Base-by-base conservation (phyloP, 2,888 invertebrate genomes). In the Osedax frankpressi region DNA sequence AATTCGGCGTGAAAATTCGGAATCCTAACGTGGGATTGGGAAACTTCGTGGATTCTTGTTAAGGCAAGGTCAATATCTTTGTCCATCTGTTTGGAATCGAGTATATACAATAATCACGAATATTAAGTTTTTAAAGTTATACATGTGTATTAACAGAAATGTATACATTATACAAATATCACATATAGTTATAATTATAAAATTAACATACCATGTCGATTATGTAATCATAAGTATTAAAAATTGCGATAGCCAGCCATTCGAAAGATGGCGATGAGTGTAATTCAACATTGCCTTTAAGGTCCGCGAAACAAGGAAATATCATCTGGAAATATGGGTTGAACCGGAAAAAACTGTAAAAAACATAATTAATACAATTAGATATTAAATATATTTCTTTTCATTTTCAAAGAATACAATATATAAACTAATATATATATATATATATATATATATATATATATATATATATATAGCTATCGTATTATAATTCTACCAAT, bases 201-300 rank as follows among this genome's bases (percentile, higher is more conserved):
- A n/a, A n/a, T n/a, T 44, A 6, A 44, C 44, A 11, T 6, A 44
- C 44, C 44, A 44, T 44, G n/a, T 69, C 69, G 28, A 69, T 69
- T 11, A 28, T 30, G 69, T 69, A 69, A 69, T 69, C 69, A 30
- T 69, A 69, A n/a, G 30, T 30, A 30, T 69, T 69, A 30, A 69
- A 69, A 19, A 69, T 69, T 11, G 69, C 69, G 69, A 69, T 30
- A n/a, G 69, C 69, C 28, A 29, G 27, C 0, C 25, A 19, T 3
- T 69, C 69, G 24, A 69, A 69, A 19, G 27, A 28, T n/a, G 28
- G 28, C 6, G 25, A 30, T 25, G 19, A 25, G 28, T 28, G 29
- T n/a, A 69, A n/a, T 44, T 44, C 19, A 44, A 19, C 6, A 6
- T 6, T 6, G 44, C 19, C 44, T 11, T 11, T 44, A 6, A 19